Conservation (phyloP, 2,113 vertebrate species). For the Tachycineta bicolor region DNA sequence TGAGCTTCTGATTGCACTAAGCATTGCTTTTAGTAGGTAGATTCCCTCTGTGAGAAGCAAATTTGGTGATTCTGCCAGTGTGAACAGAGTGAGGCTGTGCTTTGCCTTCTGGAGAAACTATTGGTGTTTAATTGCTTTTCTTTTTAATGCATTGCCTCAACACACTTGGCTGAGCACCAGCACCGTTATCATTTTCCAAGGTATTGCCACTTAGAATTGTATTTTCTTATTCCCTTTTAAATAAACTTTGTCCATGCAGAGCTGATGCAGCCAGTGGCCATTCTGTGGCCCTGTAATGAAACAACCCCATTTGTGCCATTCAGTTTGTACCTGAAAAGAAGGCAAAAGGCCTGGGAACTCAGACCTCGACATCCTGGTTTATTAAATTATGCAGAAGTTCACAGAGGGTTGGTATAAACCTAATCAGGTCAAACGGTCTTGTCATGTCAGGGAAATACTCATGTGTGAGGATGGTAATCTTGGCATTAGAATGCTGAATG, state of each 20-base stretch:
- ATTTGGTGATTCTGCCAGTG: not conserved
- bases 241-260: not conserved
- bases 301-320: not conserved
- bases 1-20: slow-evolving; percentile 25
- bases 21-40: not conserved
- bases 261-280: not conserved
- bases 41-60: not conserved
- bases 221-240: not conserved
- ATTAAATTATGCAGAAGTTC: not conserved
- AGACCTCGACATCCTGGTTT: not conserved
- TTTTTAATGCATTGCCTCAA: slow-evolving; percentile 5
- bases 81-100: not conserved
- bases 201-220: not conserved
- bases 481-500: not conserved
- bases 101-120: not conserved
- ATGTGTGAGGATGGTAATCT: not conserved
- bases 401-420: not conserved
- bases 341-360: not conserved
- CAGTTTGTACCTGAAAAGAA: not conserved
- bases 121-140: slow-evolving; percentile 33
- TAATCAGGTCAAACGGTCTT: slow-evolving; percentile 2
- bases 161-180: slow-evolving; percentile 1
- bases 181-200: not conserved
- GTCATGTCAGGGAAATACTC: not conserved
- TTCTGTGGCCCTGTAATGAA: not conserved